phyloP scores from a whole-genome alignment of 2,888 invertebrate species.

The Andrena flavipes region DNA sequence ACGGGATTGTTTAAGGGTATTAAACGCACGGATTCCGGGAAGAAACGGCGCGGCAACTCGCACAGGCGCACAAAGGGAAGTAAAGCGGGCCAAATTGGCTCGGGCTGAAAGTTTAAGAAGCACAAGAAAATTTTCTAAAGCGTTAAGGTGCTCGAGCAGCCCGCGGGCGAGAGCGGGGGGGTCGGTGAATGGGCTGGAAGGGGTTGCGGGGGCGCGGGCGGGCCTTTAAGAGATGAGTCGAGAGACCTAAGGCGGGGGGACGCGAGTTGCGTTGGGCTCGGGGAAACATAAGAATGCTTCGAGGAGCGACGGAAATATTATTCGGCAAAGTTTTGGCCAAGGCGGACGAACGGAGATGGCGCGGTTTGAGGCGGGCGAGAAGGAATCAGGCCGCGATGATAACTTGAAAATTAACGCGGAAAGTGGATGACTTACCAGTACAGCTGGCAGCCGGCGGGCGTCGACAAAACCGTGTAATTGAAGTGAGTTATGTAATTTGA shows the following conservation, averaged over 20 bases:
- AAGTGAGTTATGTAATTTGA: conserved; percentile 49
- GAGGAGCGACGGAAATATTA: conserved; percentile 56
- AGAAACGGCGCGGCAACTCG: conserved; percentile 34
- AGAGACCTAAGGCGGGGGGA: conserved; percentile 33
- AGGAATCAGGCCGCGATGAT: conserved; percentile 37
- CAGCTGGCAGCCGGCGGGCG: neutral
- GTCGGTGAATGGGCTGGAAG: neutral
- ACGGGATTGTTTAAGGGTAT: conserved; percentile 29
- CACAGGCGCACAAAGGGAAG: conserved; percentile 46
- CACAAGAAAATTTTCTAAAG: conserved; percentile 69
- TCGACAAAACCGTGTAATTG: conserved; percentile 28
- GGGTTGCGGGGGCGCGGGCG: conserved; percentile 20
- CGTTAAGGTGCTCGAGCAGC: conserved; percentile 56
- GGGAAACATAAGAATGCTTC: conserved; percentile 52
- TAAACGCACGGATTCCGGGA: conserved; percentile 24
- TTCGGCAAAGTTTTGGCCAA: conserved; percentile 52
- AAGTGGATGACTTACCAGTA: conserved; percentile 21
- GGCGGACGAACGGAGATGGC: conserved; percentile 30
- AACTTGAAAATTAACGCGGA: conserved; percentile 46
- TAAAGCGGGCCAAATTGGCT: conserved; percentile 58
- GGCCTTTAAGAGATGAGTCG: conserved; percentile 41
- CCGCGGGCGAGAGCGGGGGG: conserved; percentile 6
- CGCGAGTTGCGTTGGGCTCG: conserved; percentile 43
- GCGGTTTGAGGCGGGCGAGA: conserved; percentile 39
- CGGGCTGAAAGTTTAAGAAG: conserved; percentile 63